phyloP scores from a whole-genome alignment of 37 sponge, comb jelly and placozoan species.

The Aplysina aerophoba region DNA sequence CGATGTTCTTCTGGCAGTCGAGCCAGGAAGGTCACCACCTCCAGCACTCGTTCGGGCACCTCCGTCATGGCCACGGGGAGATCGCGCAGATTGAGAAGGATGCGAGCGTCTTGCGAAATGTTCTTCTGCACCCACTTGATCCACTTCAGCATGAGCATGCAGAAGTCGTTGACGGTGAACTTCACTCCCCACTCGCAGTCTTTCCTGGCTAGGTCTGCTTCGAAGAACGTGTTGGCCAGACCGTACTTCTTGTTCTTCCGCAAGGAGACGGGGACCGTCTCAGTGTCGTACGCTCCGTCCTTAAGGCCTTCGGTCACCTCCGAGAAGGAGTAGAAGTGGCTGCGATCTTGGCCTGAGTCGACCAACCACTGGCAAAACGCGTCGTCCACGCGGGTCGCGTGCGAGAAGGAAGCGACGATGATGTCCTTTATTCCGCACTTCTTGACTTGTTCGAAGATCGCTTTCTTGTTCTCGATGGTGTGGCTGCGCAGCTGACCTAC shows the following conservation, averaged over 20 bases:
- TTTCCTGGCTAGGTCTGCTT: constrained; percentile 56
- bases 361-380: constrained; percentile 58
- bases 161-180: constrained; percentile 63
- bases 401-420: constrained; percentile 78
- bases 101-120: constrained; percentile 42
- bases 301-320: constrained; percentile 57
- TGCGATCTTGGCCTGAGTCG: constrained; percentile 56
- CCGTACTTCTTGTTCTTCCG: constrained; percentile 73
- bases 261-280: constrained; percentile 57
- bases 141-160: constrained; percentile 57
- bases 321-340: constrained; percentile 66
- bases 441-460: constrained; percentile 72
- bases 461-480: constrained; percentile 77
- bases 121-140: constrained; percentile 57
- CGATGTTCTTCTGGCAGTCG: constrained; percentile 49
- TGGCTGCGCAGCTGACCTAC: constrained; percentile 84
- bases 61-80: constrained; percentile 64
- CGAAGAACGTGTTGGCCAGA: constrained; percentile 66
- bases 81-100: constrained; percentile 87
- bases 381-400: constrained; percentile 83
- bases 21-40: constrained; percentile 61
- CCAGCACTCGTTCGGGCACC: constrained; percentile 64
- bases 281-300: constrained; percentile 57
- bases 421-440: constrained; percentile 70
- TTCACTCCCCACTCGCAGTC: constrained; percentile 53